Evolutionary conservation across 2,888 invertebrate genomes (phyloP), one percentile per base, ranked within the genome.

Genomic region (Caenorhabditis sp.): DNA sequence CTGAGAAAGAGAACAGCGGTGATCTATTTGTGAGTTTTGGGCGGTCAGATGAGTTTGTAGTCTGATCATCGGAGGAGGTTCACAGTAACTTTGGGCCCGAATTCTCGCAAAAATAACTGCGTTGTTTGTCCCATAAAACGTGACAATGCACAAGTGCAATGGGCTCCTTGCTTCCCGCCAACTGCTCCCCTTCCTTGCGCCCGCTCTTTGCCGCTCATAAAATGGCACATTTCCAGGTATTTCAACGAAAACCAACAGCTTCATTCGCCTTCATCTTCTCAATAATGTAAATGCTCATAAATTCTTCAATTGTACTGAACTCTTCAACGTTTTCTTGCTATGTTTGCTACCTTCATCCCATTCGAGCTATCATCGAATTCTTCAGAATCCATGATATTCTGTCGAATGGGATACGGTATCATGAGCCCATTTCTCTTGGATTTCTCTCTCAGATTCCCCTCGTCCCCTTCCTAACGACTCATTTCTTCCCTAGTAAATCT

Each of bases 61-160:
- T 43, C 13, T 58, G 26, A 24, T 58, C 43, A 22, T 37, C 11
- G 22, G 11, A 24, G 30, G 9, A 43, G 3, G 43, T 22, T 6
- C 27, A 46, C 30, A 30, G 30, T 30, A 46, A 46, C 26, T 27
- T 15, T 26, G 46, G 11, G 24, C 41, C 46, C 20, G n/a, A n/a
- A n/a, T 15, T 20, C 48, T 15, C 30, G 13, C 20, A 46, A 27
- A 55, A 45, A 26, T 20, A 45, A 3, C 13, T 13, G 26, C 30
- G 26, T 70, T 70, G 63, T 70, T 59, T 70, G 59, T 70, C 70
- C 45, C 59, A 59, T 59, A 70, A 68, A 70, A 70, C 70, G 70
- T 70, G 70, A 59, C 59, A 41, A 70, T 70, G 45, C 59, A 59
- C 70, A 70, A 70, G 70, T 70, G 59, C 70, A 70, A 55, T 55